These are phyloP conservation scores for Fregata magnificens DNA, from an alignment of 2,113 vertebrate genomes.

Conservation along the genomic window DNA sequence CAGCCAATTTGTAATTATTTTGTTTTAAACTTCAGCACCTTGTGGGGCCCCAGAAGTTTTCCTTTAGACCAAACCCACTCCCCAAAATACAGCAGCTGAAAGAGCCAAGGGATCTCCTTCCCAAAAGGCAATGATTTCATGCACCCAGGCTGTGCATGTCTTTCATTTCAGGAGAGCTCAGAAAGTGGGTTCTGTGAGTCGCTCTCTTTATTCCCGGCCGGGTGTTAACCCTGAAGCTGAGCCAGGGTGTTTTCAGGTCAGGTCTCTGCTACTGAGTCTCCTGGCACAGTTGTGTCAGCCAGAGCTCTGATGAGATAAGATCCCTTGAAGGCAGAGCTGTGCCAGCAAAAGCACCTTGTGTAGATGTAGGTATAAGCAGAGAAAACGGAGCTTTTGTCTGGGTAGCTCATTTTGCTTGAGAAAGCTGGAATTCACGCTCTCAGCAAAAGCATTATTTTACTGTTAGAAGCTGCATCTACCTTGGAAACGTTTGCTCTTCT, in stretches of 20 bases:
- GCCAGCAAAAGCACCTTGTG: background rate
- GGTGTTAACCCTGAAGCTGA: background rate
- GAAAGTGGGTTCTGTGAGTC: background rate
- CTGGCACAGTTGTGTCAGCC: background rate
- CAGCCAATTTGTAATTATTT: background rate
- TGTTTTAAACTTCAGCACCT: background rate
- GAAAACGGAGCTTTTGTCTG: accelerated
- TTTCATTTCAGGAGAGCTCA: background rate
- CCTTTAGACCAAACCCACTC: background rate
- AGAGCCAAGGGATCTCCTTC: background rate
- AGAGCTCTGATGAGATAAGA: background rate
- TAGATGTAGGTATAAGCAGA: background rate
- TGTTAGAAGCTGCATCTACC: background rate
- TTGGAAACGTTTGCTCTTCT: background rate
- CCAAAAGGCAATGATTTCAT: background rate
- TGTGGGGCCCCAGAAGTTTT: background rate
- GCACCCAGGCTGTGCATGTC: background rate
- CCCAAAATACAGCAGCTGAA: background rate
- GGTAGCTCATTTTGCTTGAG: background rate
- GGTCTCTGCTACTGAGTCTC: background rate
- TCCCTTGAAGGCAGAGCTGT: background rate
- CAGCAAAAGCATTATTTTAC: background rate
- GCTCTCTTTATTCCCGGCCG: accelerated
- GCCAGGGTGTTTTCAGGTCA: background rate
- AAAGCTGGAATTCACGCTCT: background rate